Base-by-base conservation (phyloP, 2,797 vertebrate genomes). In the Loriculus beryllinus region DNA sequence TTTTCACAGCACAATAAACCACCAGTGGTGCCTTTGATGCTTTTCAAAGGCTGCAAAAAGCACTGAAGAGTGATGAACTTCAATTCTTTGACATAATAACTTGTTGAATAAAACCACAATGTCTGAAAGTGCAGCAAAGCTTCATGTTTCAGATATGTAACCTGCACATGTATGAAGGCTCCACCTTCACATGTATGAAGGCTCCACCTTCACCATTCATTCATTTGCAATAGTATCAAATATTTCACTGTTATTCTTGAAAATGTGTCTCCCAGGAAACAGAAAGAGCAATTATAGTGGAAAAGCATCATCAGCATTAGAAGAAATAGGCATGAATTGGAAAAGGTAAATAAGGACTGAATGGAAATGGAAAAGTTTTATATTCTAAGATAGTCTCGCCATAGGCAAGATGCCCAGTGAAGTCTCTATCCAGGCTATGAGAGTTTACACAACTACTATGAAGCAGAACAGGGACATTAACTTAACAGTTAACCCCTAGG, bases 1-100 rank as follows among this genome's bases (percentile, higher is more conserved):
- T 93, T 88, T 68, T 86, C 90, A 69, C 83, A 86, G 91, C 86
- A 65, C 83, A 69, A 72, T 86, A 90, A 96, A 79, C 40, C 72
- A 77, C 33, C 88, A 40, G 63, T 14, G 28, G 49, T 90, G 74
- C 74, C 74, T 72, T 57, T 29, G 26, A 60, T 78, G 80, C 81
- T 45, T 88, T 79, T 86, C 80, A 76, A 80, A 65, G 54, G 47
- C 54, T 88, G 77, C 82, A 81, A 69, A 68, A 86, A 81, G 49
- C 16, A 18, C n/a, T 52, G 29, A n/a, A 90, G 72, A 83, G 62
- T 19, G 45, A 90, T 72, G 80, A 84, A 79, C 48, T 65, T 88
- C 65, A 86, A 1, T 40, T 79, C 77, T 47, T 82, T 43, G 26
- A 88, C 63, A 63, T 65, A 81, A 28, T 62, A 69, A 76, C 70